Evolutionary conservation across 2,113 vertebrate genomes (phyloP).

Genomic region (Perca flavescens): DNA sequence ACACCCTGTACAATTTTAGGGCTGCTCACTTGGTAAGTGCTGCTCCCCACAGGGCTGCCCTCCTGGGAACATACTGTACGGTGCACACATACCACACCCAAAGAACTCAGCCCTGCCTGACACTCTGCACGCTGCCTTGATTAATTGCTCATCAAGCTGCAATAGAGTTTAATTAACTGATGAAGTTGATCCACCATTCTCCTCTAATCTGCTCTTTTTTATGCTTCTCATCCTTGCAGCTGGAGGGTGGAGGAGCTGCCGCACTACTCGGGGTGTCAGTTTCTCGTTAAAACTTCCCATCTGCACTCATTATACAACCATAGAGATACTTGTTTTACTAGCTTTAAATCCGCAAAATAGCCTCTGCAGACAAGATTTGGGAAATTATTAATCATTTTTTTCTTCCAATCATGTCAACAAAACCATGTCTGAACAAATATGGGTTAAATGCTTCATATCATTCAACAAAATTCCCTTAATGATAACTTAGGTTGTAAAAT

Average conservation of each 20-base stretch:
- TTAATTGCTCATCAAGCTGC: constrained; percentile 87
- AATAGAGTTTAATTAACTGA: constrained; percentile 87
- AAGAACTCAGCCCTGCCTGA: constrained; percentile 75
- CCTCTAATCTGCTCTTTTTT: constrained; percentile 72
- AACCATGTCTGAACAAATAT: constrained; percentile 35
- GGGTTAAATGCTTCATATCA: constrained; percentile 21
- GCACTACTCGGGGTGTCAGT: constrained; percentile 63
- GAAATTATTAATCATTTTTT: constrained; percentile 39
- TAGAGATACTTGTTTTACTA: constrained; percentile 47
- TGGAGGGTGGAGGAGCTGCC: constrained; percentile 70
- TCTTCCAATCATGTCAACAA: constrained; percentile 33
- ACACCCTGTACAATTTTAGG: constrained; percentile 65
- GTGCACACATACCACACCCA: constrained; percentile 52
- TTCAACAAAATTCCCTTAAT: neutral
- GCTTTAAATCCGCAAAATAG: constrained; percentile 54
- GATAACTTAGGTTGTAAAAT: constrained; percentile 1
- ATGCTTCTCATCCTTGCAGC: constrained; percentile 75
- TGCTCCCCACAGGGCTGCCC: constrained; percentile 53
- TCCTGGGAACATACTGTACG: constrained; percentile 61
- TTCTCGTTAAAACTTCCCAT: constrained; percentile 71
- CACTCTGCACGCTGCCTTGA: constrained; percentile 77
- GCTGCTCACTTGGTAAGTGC: constrained; percentile 65
- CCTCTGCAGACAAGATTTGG: constrained; percentile 45
- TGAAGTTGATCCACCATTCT: constrained; percentile 80
- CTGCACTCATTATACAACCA: constrained; percentile 70